phyloP scores from a whole-genome alignment of 2,888 invertebrate genomes.

The Saturnia japonica region DNA sequence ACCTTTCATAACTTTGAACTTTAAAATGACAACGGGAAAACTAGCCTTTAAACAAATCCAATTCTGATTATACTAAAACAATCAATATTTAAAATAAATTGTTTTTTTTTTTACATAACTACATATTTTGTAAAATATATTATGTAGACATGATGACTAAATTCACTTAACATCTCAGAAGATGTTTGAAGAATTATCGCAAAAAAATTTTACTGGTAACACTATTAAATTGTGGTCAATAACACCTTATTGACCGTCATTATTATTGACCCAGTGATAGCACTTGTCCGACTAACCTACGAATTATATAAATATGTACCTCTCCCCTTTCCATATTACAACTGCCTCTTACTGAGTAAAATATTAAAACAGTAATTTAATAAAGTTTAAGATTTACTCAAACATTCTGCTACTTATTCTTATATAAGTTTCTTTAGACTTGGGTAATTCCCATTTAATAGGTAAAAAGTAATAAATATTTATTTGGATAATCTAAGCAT shows the following conservation, averaged over 20 bases:
- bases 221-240: constrained; percentile 2
- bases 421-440: too few relatives aligned
- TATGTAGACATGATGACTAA: not conserved
- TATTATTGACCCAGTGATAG: not conserved
- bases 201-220: not conserved
- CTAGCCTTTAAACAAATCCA: not conserved
- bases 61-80: not conserved
- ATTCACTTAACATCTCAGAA: not conserved
- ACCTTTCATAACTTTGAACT: not conserved
- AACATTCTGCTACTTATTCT: not conserved
- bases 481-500: too few relatives aligned
- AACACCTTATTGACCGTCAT: not conserved
- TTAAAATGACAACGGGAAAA: not conserved
- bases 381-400: not conserved
- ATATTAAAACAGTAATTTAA: constrained; percentile 14
- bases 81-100: too few relatives aligned
- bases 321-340: not conserved
- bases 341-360: not conserved
- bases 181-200: not conserved
- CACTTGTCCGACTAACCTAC: not conserved
- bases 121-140: too few relatives aligned
- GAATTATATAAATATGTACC: not conserved
- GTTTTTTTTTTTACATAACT: too few relatives aligned
- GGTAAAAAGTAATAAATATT: too few relatives aligned
- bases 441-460: too few relatives aligned